A percentile compares a stretch with the other conserved stretches of the same genome.
These are phyloP conservation scores for Mormyrus proboscirostris DNA, from an alignment of 2,797 vertebrate genomes.

Conservation along the genomic window DNA sequence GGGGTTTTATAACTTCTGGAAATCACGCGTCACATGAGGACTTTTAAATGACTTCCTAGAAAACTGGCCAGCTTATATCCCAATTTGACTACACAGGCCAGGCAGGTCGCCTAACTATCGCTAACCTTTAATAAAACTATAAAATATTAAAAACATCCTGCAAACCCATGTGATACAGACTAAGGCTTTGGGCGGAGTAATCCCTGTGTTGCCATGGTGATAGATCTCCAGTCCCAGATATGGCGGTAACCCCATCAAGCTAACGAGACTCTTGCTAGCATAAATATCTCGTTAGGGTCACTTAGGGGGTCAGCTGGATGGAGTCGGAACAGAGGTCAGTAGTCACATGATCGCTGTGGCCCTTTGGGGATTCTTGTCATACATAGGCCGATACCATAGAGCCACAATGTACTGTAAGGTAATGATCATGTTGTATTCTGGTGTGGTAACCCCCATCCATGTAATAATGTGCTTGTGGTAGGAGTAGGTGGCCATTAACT, in stretches of 20 bases:
- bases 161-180: not conserved
- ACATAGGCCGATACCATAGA: not conserved
- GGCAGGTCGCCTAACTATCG: not conserved
- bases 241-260: not conserved
- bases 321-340: not conserved
- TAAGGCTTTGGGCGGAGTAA: not conserved
- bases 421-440: not conserved
- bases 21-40: not conserved
- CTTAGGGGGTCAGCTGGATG: not conserved
- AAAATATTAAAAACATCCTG: not conserved
- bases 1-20: not conserved
- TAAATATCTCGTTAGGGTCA: not conserved
- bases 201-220: not conserved
- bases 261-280: not conserved
- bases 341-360: not conserved
- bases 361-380: not conserved
- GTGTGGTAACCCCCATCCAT: not conserved
- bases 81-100: not conserved
- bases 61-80: not conserved
- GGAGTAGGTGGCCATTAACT: no score
- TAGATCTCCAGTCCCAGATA: not conserved
- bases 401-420: not conserved
- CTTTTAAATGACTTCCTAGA: not conserved
- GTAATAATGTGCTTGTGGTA: no score
- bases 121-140: not conserved